phyloP scores from a whole-genome alignment of 2,888 invertebrate species.

The Latrodectus hesperus region DNA sequence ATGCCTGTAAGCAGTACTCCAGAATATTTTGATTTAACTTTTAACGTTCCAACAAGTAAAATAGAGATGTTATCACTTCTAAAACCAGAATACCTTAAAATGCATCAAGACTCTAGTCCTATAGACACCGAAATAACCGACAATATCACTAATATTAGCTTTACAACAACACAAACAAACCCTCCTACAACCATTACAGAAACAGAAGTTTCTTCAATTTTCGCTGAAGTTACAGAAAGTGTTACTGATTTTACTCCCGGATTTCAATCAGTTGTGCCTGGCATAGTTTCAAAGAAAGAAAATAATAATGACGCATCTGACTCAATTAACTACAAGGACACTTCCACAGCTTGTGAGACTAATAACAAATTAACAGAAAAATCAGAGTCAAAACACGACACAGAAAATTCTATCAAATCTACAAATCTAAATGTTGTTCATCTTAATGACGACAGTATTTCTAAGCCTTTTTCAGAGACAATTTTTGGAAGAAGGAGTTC shows the following conservation, averaged over 20 bases:
- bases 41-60: neutral
- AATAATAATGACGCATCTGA: too few relatives aligned
- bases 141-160: too few relatives aligned
- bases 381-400: neutral
- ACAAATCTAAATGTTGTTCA: neutral
- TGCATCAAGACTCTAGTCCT: neutral
- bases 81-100: neutral
- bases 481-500: slow-evolving; percentile 30
- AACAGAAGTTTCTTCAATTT: neutral
- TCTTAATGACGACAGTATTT: neutral
- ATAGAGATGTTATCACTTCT: neutral
- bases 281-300: neutral
- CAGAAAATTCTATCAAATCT: neutral
- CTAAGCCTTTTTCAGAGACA: neutral
- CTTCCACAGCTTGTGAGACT: neutral
- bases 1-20: neutral
- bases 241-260: neutral
- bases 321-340: neutral
- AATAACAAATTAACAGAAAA: neutral
- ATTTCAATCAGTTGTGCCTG: neutral
- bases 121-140: neutral
- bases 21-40: too few relatives aligned
- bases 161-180: too few relatives aligned
- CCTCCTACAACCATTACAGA: neutral
- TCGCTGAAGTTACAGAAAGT: neutral